Percentiles rank a stretch among this genome's conserved stretches.
These are phyloP conservation scores for Heliopora coerulea DNA, from an alignment of 92 coral and sea anemone species.

Conservation along the genomic window DNA sequence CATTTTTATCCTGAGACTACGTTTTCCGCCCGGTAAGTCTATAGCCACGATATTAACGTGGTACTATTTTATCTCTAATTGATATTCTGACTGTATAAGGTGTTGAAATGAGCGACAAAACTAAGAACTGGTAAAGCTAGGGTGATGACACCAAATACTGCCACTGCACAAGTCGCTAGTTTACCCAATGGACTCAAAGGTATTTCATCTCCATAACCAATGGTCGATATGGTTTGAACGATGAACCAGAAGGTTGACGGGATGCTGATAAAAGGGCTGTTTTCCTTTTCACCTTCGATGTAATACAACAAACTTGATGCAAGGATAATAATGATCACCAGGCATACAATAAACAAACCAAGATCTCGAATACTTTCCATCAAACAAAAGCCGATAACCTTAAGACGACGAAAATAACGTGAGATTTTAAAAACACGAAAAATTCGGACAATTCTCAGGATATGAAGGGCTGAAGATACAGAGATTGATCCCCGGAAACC, in stretches of 20 bases:
- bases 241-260: conserved; percentile 97
- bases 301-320: conserved; percentile 77
- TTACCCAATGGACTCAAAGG: conserved; percentile 76
- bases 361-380: conserved; percentile 78
- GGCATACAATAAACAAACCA: conserved; percentile 75
- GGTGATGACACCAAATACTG: conserved; percentile 91
- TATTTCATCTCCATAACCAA: conserved; percentile 91
- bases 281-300: conserved; percentile 62
- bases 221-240: conserved; percentile 90
- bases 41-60: too few relatives aligned
- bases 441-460: conserved; percentile 78
- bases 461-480: conserved; percentile 65
- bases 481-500: conserved; percentile 5
- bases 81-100: conserved; percentile 82
- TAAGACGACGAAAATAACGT: conserved; percentile 85
- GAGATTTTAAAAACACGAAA: conserved; percentile 94
- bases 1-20: too few relatives aligned
- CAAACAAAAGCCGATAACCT: conserved; percentile 92
- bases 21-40: too few relatives aligned
- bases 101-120: conserved; percentile 90
- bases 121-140: conserved; percentile 90
- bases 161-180: conserved; percentile 73
- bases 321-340: conserved; percentile 74
- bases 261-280: conserved; percentile 73
- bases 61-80: conserved; percentile 46